Conservation (phyloP, 1,140 invertebrate genomes). For the Lepeophtheirus salmonis region DNA sequence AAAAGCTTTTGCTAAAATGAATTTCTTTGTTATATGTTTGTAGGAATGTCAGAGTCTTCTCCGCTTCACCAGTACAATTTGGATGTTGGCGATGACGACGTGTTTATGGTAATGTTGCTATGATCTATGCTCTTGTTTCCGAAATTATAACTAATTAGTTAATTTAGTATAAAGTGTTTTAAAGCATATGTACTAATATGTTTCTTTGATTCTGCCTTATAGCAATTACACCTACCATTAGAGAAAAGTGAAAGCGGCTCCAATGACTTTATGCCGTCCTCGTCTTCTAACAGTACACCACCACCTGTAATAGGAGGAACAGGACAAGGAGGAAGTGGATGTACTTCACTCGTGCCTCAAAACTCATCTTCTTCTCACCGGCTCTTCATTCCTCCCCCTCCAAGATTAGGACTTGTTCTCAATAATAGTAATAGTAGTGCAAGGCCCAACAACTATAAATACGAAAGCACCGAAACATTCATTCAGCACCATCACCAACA, state of each 20-base stretch:
- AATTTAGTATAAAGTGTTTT: no score
- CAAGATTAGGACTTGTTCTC: neutral
- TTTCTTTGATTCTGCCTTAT: no score
- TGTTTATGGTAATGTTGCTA: slow-evolving; percentile 51
- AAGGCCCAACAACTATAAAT: neutral
- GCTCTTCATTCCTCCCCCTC: neutral
- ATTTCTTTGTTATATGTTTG: no score
- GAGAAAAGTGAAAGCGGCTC: neutral
- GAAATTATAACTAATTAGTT: no score
- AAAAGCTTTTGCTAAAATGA: no score
- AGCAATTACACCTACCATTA: slow-evolving; percentile 12
- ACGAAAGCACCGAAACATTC: neutral
- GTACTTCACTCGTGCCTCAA: no score
- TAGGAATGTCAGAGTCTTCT: slow-evolving; percentile 30
- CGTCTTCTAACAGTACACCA: neutral
- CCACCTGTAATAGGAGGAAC: neutral
- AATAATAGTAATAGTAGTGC: neutral
- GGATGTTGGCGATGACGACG: slow-evolving; percentile 58
- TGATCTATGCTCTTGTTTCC: no score
- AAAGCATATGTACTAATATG: no score
- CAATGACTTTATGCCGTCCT: no score
- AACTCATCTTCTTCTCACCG: neutral
- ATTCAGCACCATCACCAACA: neutral
- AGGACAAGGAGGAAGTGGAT: no score
- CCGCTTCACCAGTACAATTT: slow-evolving; percentile 34